Base-by-base conservation (phyloP, 2,888 invertebrate genomes). In the Andricus curvator region DNA sequence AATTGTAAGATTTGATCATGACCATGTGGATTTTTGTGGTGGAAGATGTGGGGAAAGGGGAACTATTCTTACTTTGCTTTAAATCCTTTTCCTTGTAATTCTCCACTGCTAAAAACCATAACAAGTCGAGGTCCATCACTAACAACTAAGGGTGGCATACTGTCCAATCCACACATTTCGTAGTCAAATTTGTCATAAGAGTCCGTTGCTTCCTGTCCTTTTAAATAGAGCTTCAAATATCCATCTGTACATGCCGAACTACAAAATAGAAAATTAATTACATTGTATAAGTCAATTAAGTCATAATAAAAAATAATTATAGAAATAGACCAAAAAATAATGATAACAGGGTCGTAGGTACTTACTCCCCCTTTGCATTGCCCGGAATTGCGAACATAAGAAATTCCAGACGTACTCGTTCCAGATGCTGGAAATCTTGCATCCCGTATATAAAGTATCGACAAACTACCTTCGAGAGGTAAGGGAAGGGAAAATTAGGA, bases 381-480 rank as follows among this genome's bases (percentile, higher is more conserved):
- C 96, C 96, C 78, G 98, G 97, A 94, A 99, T 98, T 92, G 97
- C 96, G 94, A 99, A 98, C 92, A 96, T 95, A 85, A 95, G 94
- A 93, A 99, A 99, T 91, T 97, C 96, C 88, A 99, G 94, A 86
- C 96, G 96, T 84, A 99, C 98, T 91, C 98, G 95, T 93, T 99
- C 99, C 92, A 99, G 95, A 94, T 98, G 97, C 93, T 99, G 98
- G 85, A 97, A 96, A 94, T 99, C 99, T 94, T 99, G 98, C 95
- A 99, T 97, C 89, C 99, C 99, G 93, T 99, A 99, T 93, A 99
- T 97, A 94, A 98, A 99, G 94, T 99, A 99, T 93, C 98, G 97
- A 94, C 99, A 99, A 88, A 98, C 98, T 93, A 98, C 96, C 94
- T 99, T 98, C 90, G 97, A 97, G 94, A 98, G 97, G 95, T 98